Percentiles rank a stretch among this genome's conserved stretches.
These are phyloP conservation scores for Gymnopithys bicolor DNA, from an alignment of 2,797 vertebrate species.

Conservation along the genomic window DNA sequence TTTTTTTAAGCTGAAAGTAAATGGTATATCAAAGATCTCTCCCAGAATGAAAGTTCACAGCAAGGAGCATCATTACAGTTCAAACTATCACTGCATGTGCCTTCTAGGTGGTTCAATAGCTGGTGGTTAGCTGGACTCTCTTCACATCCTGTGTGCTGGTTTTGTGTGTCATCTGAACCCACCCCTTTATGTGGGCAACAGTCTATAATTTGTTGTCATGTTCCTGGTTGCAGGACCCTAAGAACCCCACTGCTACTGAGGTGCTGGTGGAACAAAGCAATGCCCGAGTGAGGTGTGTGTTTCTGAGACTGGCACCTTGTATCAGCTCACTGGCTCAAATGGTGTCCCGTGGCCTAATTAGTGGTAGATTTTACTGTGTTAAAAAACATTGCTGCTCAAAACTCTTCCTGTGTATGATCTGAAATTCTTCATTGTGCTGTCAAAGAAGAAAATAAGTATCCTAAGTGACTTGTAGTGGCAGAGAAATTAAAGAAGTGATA, in stretches of 20 bases:
- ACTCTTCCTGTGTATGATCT: not conserved
- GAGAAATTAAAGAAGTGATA: not conserved
- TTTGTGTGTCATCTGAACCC: not conserved
- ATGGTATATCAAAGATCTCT: not conserved
- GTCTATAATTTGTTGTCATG: not conserved
- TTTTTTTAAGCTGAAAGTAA: not conserved
- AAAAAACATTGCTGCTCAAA: not conserved
- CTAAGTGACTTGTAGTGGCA: not conserved
- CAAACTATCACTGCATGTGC: not conserved
- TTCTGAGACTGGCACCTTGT: not conserved
- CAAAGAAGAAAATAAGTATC: not conserved
- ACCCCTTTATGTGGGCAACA: not conserved
- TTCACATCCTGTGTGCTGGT: not conserved
- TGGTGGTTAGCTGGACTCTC: not conserved
- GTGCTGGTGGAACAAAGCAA: not conserved
- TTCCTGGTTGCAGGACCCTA: not conserved
- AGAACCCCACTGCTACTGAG: not conserved
- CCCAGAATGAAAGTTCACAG: not conserved
- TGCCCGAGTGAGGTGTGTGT: not conserved
- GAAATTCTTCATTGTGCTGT: not conserved
- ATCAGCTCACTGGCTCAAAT: not conserved
- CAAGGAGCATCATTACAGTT: not conserved
- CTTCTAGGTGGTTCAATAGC: not conserved
- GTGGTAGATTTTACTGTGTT: not conserved
- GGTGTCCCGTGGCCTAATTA: not conserved